These are phyloP conservation scores for Eupeodes luniger DNA, from an alignment of 2,888 invertebrate species.

Conservation along the genomic window DNA sequence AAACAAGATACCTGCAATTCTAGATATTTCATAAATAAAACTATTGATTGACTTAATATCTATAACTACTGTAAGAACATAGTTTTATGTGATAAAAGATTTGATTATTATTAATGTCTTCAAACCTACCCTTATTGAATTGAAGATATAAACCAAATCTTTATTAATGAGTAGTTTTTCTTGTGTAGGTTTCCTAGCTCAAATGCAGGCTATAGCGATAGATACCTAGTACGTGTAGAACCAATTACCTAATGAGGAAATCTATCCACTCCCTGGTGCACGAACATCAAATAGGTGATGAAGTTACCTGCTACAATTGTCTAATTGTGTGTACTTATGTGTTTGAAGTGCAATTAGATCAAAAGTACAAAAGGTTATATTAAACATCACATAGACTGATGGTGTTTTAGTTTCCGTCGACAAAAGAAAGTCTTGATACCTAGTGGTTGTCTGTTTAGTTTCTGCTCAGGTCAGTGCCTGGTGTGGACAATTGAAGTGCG, in stretches of 20 bases:
- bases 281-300: conserved; percentile 68
- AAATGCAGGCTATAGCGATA: conserved; percentile 50
- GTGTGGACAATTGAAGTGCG: conserved; percentile 54
- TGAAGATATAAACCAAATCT: neutral
- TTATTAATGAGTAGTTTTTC: neutral
- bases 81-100: no score
- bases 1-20: no score
- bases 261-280: conserved; percentile 69
- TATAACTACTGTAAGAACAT: no score
- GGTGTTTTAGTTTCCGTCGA: conserved; percentile 33
- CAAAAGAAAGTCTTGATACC: conserved; percentile 57
- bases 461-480: neutral
- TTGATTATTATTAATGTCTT: neutral
- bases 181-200: conserved; percentile 23
- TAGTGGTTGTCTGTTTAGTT: conserved; percentile 17
- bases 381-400: conserved; percentile 40
- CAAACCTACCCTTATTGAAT: neutral
- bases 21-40: no score
- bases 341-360: conserved; percentile 74
- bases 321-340: conserved; percentile 69
- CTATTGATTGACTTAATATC: no score
- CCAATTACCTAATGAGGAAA: conserved; percentile 77
- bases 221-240: conserved; percentile 5
- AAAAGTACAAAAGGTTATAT: conserved; percentile 60
- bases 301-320: conserved; percentile 42